Evolutionary conservation across 2,113 vertebrate species (phyloP), one percentile per base, ranked within the genome.

Genomic region (Aspidoscelis tigris): DNA sequence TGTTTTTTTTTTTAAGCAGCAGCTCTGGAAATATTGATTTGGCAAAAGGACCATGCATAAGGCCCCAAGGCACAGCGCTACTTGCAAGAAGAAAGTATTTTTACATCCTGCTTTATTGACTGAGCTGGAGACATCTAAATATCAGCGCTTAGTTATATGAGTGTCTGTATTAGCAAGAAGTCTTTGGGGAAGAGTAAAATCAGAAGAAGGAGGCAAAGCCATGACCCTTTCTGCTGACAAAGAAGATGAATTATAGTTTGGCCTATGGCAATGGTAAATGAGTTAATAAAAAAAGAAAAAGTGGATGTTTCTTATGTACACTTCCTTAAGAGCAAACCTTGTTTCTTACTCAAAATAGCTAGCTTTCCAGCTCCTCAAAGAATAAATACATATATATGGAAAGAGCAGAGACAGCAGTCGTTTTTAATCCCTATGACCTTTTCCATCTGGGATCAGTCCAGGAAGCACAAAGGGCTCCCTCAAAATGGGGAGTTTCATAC

Each of bases 111-210:
- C 76, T 83, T 78, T 74, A 55, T 73, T 79, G 80, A 79, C 58
- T 41, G 12, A 69, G 70, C 83, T 75, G 64, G 77, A 86, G 79
- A 86, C 73, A 43, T 75, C 50, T 71, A 81, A 83, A 87, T 79
- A 79, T 87, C 81, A 69, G 21, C n/a, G 21, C 76, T 69, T 83
- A 78, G 65, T 86, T 81, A 70, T 70, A 84, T 21, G 33, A 82
- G 44, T 14, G 61, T 21, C 58, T 68, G 39, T 41, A 2, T 41
- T 55, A 26, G 33, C 39, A 58, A 79, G 70, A 39, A 39, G 50
- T 87, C 69, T 22, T 58, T 14, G 4, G 69, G 69, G 55, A 79
- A 55, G 80, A 85, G 39, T 44, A 50, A 80, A 79, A 7, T 41
- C 55, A 24, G 39, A 22, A 11, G n/a, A 55, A 69, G 12, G 69